Base-by-base conservation (phyloP, 2,797 vertebrate species). In the Malurus leucopterus region DNA sequence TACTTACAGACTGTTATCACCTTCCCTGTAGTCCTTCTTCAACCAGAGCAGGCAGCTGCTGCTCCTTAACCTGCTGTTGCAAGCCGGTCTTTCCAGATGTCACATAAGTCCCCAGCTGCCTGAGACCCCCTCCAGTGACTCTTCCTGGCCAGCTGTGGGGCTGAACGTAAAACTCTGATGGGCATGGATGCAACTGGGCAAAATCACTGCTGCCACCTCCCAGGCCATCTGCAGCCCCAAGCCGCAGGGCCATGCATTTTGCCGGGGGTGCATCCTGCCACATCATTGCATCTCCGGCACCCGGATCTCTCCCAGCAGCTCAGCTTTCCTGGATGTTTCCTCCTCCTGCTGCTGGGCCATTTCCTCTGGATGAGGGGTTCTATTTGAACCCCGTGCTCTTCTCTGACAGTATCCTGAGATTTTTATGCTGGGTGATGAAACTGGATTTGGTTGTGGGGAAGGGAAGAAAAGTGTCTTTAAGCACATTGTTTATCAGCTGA, bases 1-100 rank as follows among this genome's bases (percentile, higher is more conserved):
- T 96, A 89, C 73, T 96, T 96, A 75, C 58, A 76, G 30, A 30
- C 94, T 95, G 78, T 94, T 95, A 95, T 95, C 95, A 75, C 82
- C 71, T 87, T 83, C 70, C 81, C 73, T 51, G 44, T 88, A 89
- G 87, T 72, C 80, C 71, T 80, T 74, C 74, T 78, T 91, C 84
- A 89, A 46, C 61, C 46, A 36, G 67, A 72, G 55, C 62, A 79
- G 84, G 90, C 95, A 90, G 90, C 89, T 67, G 43, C 79, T 23
- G 47, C 86, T 86, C 79, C 71, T 90, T 90, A 88, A 93, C 91
- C 75, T 91, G 76, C 64, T 77, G 34, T 62, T 79, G 63, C 63
- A 80, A 93, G 46, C 76, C 59, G 27, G 53, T 71, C 62, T 57
- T 84, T 81, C 77, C 64, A 81, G 79, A 41, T 3, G 2, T 58